phyloP scores from a whole-genome alignment of 2,888 invertebrate species.

The Entomobrya proxima region DNA sequence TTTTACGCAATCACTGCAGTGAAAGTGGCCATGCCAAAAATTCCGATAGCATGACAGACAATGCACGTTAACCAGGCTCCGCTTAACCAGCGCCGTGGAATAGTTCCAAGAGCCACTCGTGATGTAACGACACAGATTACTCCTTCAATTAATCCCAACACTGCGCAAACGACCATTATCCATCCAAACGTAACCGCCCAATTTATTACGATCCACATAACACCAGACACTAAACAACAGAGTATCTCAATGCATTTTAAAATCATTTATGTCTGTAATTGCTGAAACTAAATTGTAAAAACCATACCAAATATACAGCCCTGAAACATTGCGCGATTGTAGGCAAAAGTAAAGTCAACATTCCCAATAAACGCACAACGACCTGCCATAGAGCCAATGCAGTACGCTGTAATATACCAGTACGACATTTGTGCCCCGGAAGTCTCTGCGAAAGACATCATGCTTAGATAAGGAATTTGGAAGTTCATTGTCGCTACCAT shows the following conservation, averaged over 20 bases:
- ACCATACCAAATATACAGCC: constrained; percentile 25
- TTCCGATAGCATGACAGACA: constrained; percentile 54
- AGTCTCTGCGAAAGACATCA: constrained; percentile 61
- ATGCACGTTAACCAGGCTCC: constrained; percentile 50
- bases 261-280: background rate
- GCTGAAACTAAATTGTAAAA: background rate
- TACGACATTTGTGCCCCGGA: constrained; percentile 17
- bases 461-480: constrained; percentile 67
- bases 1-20: constrained; percentile 45
- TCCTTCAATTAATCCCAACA: constrained; percentile 53
- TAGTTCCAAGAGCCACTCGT: constrained; percentile 47
- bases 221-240: constrained; percentile 36
- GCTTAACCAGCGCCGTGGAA: constrained; percentile 50
- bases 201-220: constrained; percentile 55
- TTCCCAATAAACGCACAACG: constrained; percentile 7
- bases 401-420: constrained; percentile 58
- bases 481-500: constrained; percentile 64
- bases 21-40: constrained; percentile 39
- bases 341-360: constrained; percentile 49
- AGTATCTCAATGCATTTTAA: background rate
- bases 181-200: constrained; percentile 60
- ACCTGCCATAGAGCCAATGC: constrained; percentile 22
- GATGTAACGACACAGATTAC: constrained; percentile 21
- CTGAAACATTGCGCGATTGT: constrained; percentile 46
- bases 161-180: constrained; percentile 41